Base-by-base conservation (phyloP, 2,888 invertebrate species). In the Chesias legatella region DNA sequence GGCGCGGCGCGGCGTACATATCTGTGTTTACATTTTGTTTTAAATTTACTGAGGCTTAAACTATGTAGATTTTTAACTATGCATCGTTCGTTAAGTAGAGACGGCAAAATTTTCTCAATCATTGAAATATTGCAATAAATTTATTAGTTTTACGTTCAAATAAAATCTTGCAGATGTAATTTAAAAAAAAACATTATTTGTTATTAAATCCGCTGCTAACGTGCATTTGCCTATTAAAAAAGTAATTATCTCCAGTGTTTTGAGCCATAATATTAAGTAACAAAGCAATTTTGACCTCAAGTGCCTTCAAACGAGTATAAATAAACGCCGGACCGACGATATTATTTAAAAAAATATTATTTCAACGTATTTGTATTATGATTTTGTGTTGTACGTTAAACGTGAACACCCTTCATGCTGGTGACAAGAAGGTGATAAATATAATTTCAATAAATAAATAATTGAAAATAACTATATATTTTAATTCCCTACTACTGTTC, bases 401-500 rank as follows among this genome's bases (percentile, higher is more conserved):
- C 85, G 85, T 85, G 74, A 79, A 85, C 83, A 86, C 84, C 80
- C 77, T 79, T 77, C 83, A 79, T 74, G 73, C 77, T 81, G 79
- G 73, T 76, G 69, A 73, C 76, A 74, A 73, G 82, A 80, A 78
- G 78, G 86, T 84, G 83, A 85, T 85, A 81, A n/a, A 83, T 54
- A 54, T 55, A 50, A 55, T 79, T 83, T 83, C 82, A 83, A 83
- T 82, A 84, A 74, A 82, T 30, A 39, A 45, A 79, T 76, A 71
- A 77, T 76, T 76, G 74, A 79, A 78, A 77, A 70, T 51, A 47
- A 37, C 26, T 42, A 26, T 8, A 37, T 44, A 57, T 53, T 61
- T 74, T 69, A 61, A 46, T 63, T 71, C 58, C 36, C 20, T 5
- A 2, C 5, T 17, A 3, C 13, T 3, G 5, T 17, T 17, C 5